Base-by-base conservation (phyloP, 2,888 invertebrate species). In the Schizaphis graminum region DNA sequence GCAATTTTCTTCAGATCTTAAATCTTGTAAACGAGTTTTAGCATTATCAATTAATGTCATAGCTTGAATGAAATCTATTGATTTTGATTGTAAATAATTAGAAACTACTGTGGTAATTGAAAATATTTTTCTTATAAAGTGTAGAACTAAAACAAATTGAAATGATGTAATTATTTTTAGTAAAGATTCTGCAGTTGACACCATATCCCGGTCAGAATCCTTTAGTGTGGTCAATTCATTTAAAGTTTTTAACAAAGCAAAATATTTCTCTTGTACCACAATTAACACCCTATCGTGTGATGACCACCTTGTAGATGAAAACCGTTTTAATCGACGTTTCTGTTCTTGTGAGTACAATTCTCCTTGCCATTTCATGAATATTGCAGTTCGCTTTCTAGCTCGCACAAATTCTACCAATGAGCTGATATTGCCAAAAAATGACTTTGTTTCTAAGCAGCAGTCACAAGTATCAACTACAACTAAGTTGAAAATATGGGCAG, bases 361-460 rank as follows among this genome's bases (percentile, higher is more conserved):
- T 41, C 35, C 21, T 84, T 84, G n/a, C 35, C 35, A 84, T 84
- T 84, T 84, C 21, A 49, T 49, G 28, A 86, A 86, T 47, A 28
- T 47, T 35, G 86, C 86, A 47, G 86, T 86, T 28, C 86, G 47
- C 47, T 86, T 86, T 86, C 47, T 47, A 28, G 86, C 47, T 35
- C 86, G 16, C 86, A 86, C 49, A 86, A 86, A 86, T 28, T 86
- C 86, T 57, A 86, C 26, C 47, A 47, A 86, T 85, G 85, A 86
- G 47, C 47, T 26, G 11, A 86, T 26, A 44, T 86, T 35, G 47
- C 49, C 86, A 86, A 28, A 49, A 85, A 86, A 86, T 35, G 11
- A 28, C 47, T 86, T 86, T 28, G 49, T 86, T 24, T 86, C 86
- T 28, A 47, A 47, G 47, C 86, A 86, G 35, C 21, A 86, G 86